These are phyloP conservation scores for Oncopodura yosiiana DNA, from an alignment of 1,140 invertebrate species.

Conservation along the genomic window DNA sequence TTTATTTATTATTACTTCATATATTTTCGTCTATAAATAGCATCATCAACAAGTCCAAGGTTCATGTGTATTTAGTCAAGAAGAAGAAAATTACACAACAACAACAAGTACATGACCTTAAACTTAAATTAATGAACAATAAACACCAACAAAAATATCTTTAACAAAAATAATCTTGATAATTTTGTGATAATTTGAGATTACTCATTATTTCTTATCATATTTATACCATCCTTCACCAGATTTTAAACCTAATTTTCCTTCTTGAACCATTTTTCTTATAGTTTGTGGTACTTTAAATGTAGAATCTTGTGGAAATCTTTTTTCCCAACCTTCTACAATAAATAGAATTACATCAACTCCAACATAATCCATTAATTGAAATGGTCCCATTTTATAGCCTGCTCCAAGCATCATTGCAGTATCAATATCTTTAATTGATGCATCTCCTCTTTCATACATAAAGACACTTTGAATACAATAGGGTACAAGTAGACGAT, in stretches of 20 bases:
- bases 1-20: no score
- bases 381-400: constrained; percentile 51
- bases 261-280: neutral
- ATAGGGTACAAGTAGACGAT: constrained; percentile 68
- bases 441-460: constrained; percentile 39
- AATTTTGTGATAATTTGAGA: neutral
- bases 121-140: no score
- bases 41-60: no score
- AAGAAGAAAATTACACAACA: no score
- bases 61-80: no score
- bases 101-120: no score
- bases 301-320: neutral
- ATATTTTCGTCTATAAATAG: no score
- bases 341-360: constrained; percentile 53
- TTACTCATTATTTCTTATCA: neutral
- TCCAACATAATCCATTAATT: constrained; percentile 49
- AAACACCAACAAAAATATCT: no score
- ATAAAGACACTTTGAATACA: constrained; percentile 47
- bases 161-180: neutral
- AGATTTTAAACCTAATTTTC: neutral
- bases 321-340: constrained; percentile 43
- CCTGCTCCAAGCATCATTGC: constrained; percentile 54
- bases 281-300: neutral
- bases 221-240: constrained; percentile 2
- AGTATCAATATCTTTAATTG: constrained; percentile 46